Evolutionary conservation across 2,888 invertebrate genomes (phyloP).

Genomic region (Himalopsyche anomala): DNA sequence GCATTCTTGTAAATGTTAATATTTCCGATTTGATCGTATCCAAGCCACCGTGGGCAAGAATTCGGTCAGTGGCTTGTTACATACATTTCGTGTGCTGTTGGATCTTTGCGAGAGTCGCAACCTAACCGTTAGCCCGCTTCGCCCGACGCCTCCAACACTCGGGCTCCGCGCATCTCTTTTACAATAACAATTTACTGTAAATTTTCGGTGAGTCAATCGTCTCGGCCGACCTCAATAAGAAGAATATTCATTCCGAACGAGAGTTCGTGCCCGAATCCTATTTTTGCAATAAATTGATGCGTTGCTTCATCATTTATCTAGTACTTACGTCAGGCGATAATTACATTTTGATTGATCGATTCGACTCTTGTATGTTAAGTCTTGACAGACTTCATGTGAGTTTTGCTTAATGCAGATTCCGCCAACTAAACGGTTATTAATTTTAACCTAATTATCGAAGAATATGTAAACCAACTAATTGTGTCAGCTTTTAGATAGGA

Average conservation of each 20-base stretch:
- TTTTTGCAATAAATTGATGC: conserved; percentile 7
- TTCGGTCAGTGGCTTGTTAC: not conserved
- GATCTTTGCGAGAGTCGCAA: not conserved
- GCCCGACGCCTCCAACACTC: not conserved
- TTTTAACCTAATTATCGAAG: too few relatives aligned
- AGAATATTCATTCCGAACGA: not conserved
- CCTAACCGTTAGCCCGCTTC: not conserved
- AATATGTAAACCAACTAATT: too few relatives aligned
- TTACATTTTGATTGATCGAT: not conserved
- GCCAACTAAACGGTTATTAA: too few relatives aligned
- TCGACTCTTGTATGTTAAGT: not conserved
- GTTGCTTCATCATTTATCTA: not conserved
- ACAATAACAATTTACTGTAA: not conserved
- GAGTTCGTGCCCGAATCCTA: conserved; percentile 6
- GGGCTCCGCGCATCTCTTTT: not conserved
- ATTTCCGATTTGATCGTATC: conserved; percentile 6
- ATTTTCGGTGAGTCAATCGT: conserved; percentile 26
- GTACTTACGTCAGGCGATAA: not conserved
- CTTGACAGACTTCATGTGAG: too few relatives aligned
- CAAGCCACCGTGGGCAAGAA: not conserved
- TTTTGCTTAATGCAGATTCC: too few relatives aligned
- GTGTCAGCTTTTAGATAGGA: too few relatives aligned
- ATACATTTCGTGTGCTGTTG: not conserved
- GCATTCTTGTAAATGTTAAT: not conserved
- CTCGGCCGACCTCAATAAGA: not conserved